Percentiles rank a stretch among this genome's conserved stretches.
phyloP scores from a whole-genome alignment of 2,888 invertebrate species.

The Diarsia brunnea region DNA sequence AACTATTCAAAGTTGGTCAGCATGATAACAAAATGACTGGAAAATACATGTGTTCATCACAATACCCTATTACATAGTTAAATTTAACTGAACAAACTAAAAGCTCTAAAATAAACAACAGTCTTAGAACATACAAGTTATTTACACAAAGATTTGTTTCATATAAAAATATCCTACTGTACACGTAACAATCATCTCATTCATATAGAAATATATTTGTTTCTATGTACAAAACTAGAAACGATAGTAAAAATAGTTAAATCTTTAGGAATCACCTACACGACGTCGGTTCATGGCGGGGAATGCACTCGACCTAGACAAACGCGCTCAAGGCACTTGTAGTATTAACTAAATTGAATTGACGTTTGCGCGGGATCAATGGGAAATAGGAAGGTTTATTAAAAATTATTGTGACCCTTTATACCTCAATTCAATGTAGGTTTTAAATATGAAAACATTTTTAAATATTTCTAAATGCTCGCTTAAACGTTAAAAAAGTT shows the following conservation, averaged over 20 bases:
- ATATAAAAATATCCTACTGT: slow-evolving; percentile 90
- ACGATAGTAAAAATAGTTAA: slow-evolving; percentile 89
- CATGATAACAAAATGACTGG: slow-evolving; percentile 83
- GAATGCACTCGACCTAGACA: slow-evolving; percentile 72
- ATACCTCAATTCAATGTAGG: slow-evolving; percentile 7
- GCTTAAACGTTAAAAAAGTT: slow-evolving; percentile 11
- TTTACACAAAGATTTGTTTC: slow-evolving; percentile 87
- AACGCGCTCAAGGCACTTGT: slow-evolving; percentile 70
- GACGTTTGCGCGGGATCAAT: slow-evolving; percentile 26
- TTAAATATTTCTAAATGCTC: slow-evolving; percentile 21
- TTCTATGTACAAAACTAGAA: slow-evolving; percentile 88
- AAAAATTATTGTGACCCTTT: background rate
- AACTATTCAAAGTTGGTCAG: slow-evolving; percentile 53
- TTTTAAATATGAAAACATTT: slow-evolving; percentile 24
- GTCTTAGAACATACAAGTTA: slow-evolving; percentile 90
- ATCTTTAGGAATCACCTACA: slow-evolving; percentile 86
- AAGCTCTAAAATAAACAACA: slow-evolving; percentile 90
- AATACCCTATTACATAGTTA: slow-evolving; percentile 79
- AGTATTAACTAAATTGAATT: slow-evolving; percentile 40
- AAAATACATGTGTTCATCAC: slow-evolving; percentile 87
- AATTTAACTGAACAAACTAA: slow-evolving; percentile 88
- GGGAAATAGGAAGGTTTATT: background rate
- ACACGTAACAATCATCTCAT: slow-evolving; percentile 87
- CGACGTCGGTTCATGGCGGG: slow-evolving; percentile 70
- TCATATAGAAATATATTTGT: slow-evolving; percentile 88